Evolutionary conservation across 2,113 vertebrate genomes (phyloP).

Genomic region (Rhombomys opimus): DNA sequence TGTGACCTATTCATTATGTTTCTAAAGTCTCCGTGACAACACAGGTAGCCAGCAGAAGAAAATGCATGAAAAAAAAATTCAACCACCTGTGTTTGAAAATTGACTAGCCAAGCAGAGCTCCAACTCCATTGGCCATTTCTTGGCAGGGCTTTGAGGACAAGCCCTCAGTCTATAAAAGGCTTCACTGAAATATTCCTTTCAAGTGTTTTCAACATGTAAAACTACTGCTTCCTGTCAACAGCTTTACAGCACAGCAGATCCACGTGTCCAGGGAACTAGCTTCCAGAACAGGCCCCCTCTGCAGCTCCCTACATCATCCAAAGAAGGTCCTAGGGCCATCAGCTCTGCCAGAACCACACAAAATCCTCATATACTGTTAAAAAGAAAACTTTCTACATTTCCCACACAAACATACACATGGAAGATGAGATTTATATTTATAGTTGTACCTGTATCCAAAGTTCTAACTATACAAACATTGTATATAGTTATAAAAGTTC

Average conservation of each 20-base stretch:
- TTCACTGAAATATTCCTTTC: constrained; percentile 46
- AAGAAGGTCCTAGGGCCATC: constrained; percentile 37
- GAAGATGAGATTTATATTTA: constrained; percentile 5
- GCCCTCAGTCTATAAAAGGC: neutral
- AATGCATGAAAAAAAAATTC: neutral
- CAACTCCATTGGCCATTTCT: neutral
- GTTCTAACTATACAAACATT: neutral
- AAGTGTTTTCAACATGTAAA: constrained; percentile 41
- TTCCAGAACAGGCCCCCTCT: neutral
- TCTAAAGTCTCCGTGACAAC: neutral
- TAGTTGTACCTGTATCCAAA: neutral
- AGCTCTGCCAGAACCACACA: neutral
- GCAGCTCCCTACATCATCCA: neutral
- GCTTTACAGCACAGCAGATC: neutral
- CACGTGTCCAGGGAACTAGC: neutral
- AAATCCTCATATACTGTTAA: neutral
- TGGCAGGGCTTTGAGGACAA: neutral
- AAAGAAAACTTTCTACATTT: constrained; percentile 50
- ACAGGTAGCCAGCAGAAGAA: neutral
- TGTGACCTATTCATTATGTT: neutral
- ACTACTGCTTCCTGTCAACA: constrained; percentile 61
- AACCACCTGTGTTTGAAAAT: neutral
- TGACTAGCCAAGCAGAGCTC: neutral
- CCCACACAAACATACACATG: neutral
- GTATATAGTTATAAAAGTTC: neutral